Base-by-base conservation (phyloP, 2,888 invertebrate genomes). In the Thereva nobilitata region DNA sequence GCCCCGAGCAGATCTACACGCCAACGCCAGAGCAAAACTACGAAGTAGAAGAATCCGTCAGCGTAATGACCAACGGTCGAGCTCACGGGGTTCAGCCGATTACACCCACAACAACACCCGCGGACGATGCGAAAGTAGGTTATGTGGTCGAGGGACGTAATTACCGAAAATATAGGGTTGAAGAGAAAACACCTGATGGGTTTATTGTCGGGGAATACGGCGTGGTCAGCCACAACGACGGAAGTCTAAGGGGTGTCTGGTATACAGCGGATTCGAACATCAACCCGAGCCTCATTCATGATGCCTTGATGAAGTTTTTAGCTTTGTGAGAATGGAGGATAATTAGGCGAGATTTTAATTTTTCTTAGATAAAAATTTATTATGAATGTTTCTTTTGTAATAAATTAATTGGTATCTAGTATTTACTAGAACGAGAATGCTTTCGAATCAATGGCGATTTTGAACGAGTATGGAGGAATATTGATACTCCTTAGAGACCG, bases 191-290 rank as follows among this genome's bases (percentile, higher is more conserved):
- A 8, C 85, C 92, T 3, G 93, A 94, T 75, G 94, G 93, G 10
- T 93, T 92, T 76, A 93, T 94, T 73, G 93, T 93, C 9, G 94
- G 94, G 7, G 93, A 94, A 81, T 94, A 93, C 76, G 93, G 93
- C 10, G 92, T 93, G 49, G 90, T 93, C 49, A 88, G 91, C 78
- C 90, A 93, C 76, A 89, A 92, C 76, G 93, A 93, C 78, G 93
- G 93, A 34, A 90, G 90, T 59, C 80, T 94, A 69, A 84, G 93
- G 55, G 94, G 93, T 54, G 94, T 94, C 64, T 84, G 93, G 68
- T 94, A 94, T 80, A 93, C 93, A 0, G 94, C 93, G 38, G 93
- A 93, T 79, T 89, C 92, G 72, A 92, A 90, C 74, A 92, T 92
- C 73, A 92, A 91, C 82, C 93, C 93, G 1, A 85, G 90, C 71